Base-by-base conservation (phyloP, 2,888 invertebrate species). In the Ophonus ardosiacus region DNA sequence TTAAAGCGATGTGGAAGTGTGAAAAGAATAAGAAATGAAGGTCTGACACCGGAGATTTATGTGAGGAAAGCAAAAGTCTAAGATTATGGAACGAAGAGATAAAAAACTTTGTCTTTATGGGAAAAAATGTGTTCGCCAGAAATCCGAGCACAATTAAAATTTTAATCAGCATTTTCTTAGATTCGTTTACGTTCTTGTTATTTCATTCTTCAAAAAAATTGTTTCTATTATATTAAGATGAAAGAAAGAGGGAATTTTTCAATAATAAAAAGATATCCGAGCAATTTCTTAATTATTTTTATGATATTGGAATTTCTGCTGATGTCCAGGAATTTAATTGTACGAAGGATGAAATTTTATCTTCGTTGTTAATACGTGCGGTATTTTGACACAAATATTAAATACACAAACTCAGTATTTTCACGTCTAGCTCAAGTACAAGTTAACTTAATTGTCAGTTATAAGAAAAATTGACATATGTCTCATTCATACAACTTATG, bases 21-120 rank as follows among this genome's bases (percentile, higher is more conserved):
- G 74, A 74, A 74, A 51, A 74, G 74, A 74, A 74, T 74, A 74
- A 74, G 74, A n/a, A 74, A 74, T 74, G 74, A 74, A 43, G 43
- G 74, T 2, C 17, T 74, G 74, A 74, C 74, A 74, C 43, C 18
- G 2, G 43, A 43, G 74, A 74, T 74, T 74, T 74, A 74, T 74
- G 74, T 65, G n/a, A 1, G 74, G 18, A 71, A 74, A 74, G 74
- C 74, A 74, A 74, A 43, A 74, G 74, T 74, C 74, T 74, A 74
- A 74, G 74, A 74, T 18, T 74, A 57, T 13, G 31, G 31, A 65
- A 10, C 31, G 1, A 24, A 31, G 31, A 31, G 31, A 31, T 31
- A 31, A 38, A 65, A 65, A 65, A 21, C 65, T 65, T 31, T 65
- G 65, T 65, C 65, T 65, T 65, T 65, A 38, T 10, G 31, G 5